These are phyloP conservation scores for Marcusenius ussheri DNA, from an alignment of 2,113 vertebrate genomes.

Conservation along the genomic window DNA sequence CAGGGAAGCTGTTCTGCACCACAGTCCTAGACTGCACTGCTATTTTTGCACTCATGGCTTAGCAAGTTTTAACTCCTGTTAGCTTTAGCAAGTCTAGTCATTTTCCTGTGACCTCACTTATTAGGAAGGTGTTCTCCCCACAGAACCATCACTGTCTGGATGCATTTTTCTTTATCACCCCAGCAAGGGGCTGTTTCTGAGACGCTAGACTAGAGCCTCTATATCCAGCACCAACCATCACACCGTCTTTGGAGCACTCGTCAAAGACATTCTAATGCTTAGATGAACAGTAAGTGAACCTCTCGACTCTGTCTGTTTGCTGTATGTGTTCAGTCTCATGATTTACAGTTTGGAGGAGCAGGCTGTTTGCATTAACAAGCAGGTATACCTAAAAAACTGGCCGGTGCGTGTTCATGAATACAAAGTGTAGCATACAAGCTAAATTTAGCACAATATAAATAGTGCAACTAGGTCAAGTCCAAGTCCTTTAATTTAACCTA, in stretches of 20 bases:
- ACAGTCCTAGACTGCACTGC: neutral
- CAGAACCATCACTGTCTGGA: neutral
- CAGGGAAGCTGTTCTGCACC: neutral
- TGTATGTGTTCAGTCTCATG: neutral
- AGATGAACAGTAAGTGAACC: neutral
- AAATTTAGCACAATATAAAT: slow-evolving; percentile 3
- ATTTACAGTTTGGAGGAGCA: neutral
- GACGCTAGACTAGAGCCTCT: neutral
- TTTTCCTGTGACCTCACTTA: neutral
- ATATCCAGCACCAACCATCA: neutral
- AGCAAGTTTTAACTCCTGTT: too few species aligned
- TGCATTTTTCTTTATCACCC: neutral
- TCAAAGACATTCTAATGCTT: neutral
- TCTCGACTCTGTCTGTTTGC: neutral
- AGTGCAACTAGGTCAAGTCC: neutral
- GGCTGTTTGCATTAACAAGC: neutral
- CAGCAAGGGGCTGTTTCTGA: neutral
- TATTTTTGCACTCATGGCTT: neutral
- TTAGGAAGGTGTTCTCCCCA: neutral
- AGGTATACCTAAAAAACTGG: neutral
- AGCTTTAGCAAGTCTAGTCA: neutral
- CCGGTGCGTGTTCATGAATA: neutral
- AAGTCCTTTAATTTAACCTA: neutral
- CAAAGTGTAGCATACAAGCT: neutral
- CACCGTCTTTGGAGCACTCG: neutral